These are phyloP conservation scores for Hirudo medicinalis DNA, from an alignment of 1,140 invertebrate genomes.

Conservation along the genomic window DNA sequence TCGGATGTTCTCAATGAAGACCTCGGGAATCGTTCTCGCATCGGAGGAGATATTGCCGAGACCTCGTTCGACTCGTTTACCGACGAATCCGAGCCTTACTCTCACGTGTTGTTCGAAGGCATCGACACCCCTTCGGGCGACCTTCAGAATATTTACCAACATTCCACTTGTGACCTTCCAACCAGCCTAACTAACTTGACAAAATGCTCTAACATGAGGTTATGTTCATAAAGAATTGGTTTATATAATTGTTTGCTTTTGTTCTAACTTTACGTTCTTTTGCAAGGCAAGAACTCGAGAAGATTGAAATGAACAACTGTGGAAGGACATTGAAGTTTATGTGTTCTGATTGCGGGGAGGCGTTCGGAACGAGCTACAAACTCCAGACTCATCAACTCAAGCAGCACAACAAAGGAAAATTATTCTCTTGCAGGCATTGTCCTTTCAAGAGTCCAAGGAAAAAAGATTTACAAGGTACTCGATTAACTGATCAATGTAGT, in stretches of 20 bases:
- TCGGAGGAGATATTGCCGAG: too few relatives aligned
- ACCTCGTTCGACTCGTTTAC: too few relatives aligned
- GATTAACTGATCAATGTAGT: background rate
- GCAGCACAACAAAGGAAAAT: constrained; percentile 21
- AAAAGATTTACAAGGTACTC: constrained; percentile 23
- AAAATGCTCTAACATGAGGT: too few relatives aligned
- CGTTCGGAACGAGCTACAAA: constrained; percentile 19
- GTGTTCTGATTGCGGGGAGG: constrained; percentile 19
- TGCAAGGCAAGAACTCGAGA: background rate
- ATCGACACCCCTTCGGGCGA: too few relatives aligned
- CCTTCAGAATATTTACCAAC: too few relatives aligned
- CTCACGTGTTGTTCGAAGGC: too few relatives aligned
- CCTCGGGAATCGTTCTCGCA: too few relatives aligned
- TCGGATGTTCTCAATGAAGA: too few relatives aligned
- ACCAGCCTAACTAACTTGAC: too few relatives aligned
- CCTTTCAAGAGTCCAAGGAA: constrained; percentile 23
- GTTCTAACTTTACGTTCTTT: background rate
- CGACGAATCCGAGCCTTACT: too few relatives aligned
- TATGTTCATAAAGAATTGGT: background rate
- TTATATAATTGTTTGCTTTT: background rate
- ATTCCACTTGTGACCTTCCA: too few relatives aligned
- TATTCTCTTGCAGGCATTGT: constrained; percentile 22
- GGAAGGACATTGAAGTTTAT: background rate
- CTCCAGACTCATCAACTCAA: constrained; percentile 23
- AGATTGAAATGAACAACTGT: background rate